phyloP scores from a whole-genome alignment of 1,140 invertebrate genomes.

The Aphelinus atriplicis region DNA sequence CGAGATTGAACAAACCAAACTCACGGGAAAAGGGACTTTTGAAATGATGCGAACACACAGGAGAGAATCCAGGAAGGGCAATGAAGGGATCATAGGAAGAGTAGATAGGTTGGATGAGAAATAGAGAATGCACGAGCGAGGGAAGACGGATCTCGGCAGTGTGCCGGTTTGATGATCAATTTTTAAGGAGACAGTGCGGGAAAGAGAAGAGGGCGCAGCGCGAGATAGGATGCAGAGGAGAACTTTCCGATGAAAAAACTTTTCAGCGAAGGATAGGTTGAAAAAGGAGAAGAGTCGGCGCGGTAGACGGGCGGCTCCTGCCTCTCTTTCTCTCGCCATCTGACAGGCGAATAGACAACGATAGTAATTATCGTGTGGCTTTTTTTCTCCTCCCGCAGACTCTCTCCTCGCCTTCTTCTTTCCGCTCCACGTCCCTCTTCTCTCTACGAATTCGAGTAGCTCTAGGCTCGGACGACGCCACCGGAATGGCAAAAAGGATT shows the following conservation, averaged over 20 bases:
- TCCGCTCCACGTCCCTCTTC: neutral
- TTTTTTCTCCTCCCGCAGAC: neutral
- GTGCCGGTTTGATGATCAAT: too few relatives aligned
- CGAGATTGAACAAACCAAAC: too few relatives aligned
- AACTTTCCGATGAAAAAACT: slow-evolving; percentile 36
- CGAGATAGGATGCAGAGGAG: slow-evolving; percentile 1
- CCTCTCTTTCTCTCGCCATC: neutral
- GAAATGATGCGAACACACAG: too few relatives aligned
- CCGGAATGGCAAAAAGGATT: slow-evolving; percentile 8
- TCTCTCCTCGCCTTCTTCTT: neutral
- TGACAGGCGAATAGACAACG: slow-evolving; percentile 31
- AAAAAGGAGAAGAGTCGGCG: neutral
- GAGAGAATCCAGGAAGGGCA: too few relatives aligned
- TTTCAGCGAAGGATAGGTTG: slow-evolving; percentile 9
- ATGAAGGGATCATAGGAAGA: too few relatives aligned
- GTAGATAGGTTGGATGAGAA: too few relatives aligned
- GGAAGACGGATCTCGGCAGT: too few relatives aligned
- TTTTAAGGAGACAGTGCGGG: neutral
- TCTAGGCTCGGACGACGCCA: neutral
- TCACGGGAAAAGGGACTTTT: too few relatives aligned
- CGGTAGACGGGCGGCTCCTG: neutral
- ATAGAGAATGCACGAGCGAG: too few relatives aligned
- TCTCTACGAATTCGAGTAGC: slow-evolving; percentile 14
- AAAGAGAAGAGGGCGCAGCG: neutral
- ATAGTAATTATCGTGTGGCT: slow-evolving; percentile 30